phyloP scores from a whole-genome alignment of 2,797 vertebrate genomes.

The Myiotriccus ornatus region DNA sequence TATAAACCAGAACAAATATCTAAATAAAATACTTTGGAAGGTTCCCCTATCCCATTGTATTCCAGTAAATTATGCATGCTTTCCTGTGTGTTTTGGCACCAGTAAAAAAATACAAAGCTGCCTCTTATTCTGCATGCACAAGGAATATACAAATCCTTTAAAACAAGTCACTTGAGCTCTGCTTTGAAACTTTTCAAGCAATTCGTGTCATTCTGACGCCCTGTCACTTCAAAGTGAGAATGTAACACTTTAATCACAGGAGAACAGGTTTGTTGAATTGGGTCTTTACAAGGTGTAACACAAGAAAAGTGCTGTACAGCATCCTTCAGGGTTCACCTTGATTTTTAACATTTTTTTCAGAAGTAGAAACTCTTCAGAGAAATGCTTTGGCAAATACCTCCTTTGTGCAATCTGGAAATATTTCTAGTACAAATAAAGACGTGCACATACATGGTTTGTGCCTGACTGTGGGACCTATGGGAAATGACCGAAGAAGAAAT shows the following conservation, averaged over 20 bases:
- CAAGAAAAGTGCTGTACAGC: background rate
- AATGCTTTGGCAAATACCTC: background rate
- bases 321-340: background rate
- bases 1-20: constrained; percentile 26
- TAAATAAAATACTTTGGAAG: constrained; percentile 16
- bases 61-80: constrained; percentile 3
- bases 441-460: background rate
- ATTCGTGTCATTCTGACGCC: background rate
- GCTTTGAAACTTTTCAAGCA: background rate
- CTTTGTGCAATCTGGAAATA: background rate
- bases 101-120: background rate
- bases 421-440: background rate
- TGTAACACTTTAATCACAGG: background rate
- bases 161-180: background rate
- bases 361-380: background rate
- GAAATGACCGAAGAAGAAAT: background rate
- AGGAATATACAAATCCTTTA: background rate
- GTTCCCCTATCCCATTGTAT: background rate
- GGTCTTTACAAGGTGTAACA: background rate
- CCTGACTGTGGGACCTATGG: background rate
- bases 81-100: constrained; percentile 32
- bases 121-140: background rate
- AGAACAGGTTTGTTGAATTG: background rate
- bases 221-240: background rate
- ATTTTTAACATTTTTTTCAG: background rate